Percentiles rank a stretch among this genome's conserved stretches.
Conservation (phyloP, 2,797 vertebrate genomes). For the Scomberomorus guttatus region DNA sequence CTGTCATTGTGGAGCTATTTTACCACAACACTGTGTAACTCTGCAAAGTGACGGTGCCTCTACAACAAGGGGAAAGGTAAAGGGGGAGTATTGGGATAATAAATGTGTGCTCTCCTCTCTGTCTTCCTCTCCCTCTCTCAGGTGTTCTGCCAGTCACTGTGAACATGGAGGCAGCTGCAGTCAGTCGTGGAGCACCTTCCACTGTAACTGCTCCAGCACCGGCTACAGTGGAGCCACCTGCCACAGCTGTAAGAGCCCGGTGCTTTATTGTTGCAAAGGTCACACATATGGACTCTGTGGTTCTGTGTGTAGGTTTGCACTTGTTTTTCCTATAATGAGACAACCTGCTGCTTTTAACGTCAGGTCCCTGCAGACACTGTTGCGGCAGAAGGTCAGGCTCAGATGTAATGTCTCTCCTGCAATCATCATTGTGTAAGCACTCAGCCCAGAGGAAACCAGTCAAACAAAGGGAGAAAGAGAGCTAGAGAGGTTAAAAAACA, state of each 20-base stretch:
- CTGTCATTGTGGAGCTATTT: too few species aligned
- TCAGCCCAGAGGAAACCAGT: neutral
- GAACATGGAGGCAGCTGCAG: constrained; percentile 92
- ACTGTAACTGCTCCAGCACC: constrained; percentile 90
- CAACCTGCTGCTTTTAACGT: constrained; percentile 19
- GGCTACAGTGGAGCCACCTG: constrained; percentile 93
- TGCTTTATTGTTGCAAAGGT: constrained; percentile 27
- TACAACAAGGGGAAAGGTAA: neutral
- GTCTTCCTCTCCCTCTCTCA: constrained; percentile 48
- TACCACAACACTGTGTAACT: too few species aligned
- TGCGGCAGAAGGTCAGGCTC: constrained; percentile 39
- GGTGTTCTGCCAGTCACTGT: constrained; percentile 92
- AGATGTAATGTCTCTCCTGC: constrained; percentile 17
- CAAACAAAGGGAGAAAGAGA: neutral
- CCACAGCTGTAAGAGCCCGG: constrained; percentile 88
- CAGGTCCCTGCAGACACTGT: constrained; percentile 12
- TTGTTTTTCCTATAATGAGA: constrained; percentile 7
- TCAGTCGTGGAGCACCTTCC: constrained; percentile 92
- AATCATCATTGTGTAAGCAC: neutral
- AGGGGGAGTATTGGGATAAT: neutral
- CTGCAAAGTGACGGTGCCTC: neutral
- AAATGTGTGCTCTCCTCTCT: neutral
- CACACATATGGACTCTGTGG: neutral
- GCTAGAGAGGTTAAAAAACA: neutral
- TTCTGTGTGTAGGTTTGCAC: neutral